Percentiles rank a stretch among this genome's conserved stretches.
These are phyloP conservation scores for Asarcornis scutulata DNA, from an alignment of 2,113 vertebrate genomes.

Conservation along the genomic window DNA sequence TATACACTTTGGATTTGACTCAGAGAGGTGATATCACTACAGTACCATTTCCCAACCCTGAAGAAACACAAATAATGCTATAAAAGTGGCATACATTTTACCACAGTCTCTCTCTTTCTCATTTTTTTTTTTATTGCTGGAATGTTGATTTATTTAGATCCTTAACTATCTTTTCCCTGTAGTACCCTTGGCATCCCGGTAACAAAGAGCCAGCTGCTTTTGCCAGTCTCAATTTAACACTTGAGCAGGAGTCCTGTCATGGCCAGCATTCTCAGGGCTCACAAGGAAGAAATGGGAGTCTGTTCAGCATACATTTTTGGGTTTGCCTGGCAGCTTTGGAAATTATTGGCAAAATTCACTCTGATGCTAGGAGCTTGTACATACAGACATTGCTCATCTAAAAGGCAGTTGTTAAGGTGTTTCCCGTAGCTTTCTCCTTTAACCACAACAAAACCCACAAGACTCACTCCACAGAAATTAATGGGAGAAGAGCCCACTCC, in stretches of 20 bases:
- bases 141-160: neutral
- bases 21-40: neutral
- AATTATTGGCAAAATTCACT: neutral
- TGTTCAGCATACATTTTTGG: neutral
- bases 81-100: neutral
- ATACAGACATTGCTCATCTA: neutral
- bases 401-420: neutral
- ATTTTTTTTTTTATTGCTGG: neutral
- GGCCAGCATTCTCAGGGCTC: neutral
- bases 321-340: neutral
- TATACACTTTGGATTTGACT: neutral
- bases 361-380: neutral
- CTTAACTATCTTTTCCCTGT: conserved; percentile 3
- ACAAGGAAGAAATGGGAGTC: neutral
- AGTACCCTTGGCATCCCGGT: neutral
- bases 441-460: neutral
- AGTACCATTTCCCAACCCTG: neutral
- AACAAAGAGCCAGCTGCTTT: conserved; percentile 29
- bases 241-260: neutral
- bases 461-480: neutral
- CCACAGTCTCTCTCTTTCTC: neutral
- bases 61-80: neutral
- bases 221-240: neutral
- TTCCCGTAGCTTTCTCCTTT: neutral
- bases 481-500: neutral